Evolutionary conservation across 2,888 invertebrate genomes (phyloP).

Genomic region (Eristalis arbustorum): DNA sequence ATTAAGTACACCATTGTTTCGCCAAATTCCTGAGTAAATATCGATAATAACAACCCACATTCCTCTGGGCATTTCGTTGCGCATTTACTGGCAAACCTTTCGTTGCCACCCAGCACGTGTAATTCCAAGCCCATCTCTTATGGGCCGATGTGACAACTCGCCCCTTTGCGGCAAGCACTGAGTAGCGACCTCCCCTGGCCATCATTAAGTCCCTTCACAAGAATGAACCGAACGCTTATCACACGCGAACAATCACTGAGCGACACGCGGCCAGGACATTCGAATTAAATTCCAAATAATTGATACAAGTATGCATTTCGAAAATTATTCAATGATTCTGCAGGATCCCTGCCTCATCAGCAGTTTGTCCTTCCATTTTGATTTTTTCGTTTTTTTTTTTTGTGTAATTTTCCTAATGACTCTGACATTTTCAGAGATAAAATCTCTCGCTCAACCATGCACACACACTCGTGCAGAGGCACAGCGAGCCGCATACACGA

Average conservation of each 20-base stretch:
- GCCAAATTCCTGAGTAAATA: not conserved
- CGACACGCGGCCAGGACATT: not conserved
- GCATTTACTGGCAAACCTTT: not conserved
- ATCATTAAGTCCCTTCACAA: not conserved
- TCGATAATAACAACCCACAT: not conserved
- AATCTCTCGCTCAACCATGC: not conserved
- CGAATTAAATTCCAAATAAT: not conserved
- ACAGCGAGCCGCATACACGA: not conserved
- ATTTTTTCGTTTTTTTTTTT: not conserved
- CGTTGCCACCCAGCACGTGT: not conserved
- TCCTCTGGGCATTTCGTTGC: not conserved
- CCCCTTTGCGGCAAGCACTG: not conserved
- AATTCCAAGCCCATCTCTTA: not conserved
- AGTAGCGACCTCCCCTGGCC: not conserved
- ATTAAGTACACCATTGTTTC: not conserved
- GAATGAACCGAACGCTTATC: not conserved
- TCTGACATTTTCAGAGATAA: conserved; percentile 11
- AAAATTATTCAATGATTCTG: conserved; percentile 9
- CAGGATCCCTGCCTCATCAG: conserved; percentile 20
- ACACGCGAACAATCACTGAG: not conserved
- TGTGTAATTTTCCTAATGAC: conserved; percentile 46
- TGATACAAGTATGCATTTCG: conserved; percentile 8
- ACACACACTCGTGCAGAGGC: not conserved
- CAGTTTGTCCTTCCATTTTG: not conserved
- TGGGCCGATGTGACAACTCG: not conserved